A percentile compares a stretch with the other conserved stretches of the same genome.
Conservation (phyloP, 2,113 vertebrate genomes). For the Platysternon megacephalum region DNA sequence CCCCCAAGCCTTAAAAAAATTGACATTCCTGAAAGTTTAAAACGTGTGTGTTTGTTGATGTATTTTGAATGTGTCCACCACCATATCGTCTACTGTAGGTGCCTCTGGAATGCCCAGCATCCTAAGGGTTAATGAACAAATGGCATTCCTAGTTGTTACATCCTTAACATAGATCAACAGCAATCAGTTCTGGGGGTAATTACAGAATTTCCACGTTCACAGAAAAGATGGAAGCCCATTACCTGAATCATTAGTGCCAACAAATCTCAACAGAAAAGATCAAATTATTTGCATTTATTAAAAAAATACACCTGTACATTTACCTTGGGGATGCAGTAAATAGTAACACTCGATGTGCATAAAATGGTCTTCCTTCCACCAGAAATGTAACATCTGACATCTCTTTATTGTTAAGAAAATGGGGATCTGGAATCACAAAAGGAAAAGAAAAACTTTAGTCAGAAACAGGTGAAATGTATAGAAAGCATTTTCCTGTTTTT, state of each 20-base stretch:
- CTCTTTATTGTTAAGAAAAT: slow-evolving; percentile 98
- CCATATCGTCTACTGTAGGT: background rate
- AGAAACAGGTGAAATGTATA: background rate
- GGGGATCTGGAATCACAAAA: slow-evolving; percentile 86
- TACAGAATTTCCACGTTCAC: background rate
- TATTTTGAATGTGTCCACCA: background rate
- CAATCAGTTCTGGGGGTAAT: background rate
- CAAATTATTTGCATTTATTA: background rate
- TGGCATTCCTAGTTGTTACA: background rate
- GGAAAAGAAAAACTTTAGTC: background rate
- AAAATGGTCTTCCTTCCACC: slow-evolving; percentile 97
- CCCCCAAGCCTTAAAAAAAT: background rate
- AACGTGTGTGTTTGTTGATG: background rate
- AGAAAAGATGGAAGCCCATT: background rate
- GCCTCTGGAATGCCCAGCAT: background rate
- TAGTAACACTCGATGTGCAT: slow-evolving; percentile 95
- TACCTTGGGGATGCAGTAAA: slow-evolving; percentile 97
- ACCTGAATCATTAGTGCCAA: background rate
- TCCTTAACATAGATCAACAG: background rate
- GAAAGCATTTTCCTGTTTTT: slow-evolving; percentile 6
- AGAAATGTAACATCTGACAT: slow-evolving; percentile 99
- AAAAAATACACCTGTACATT: background rate
- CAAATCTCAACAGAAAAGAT: background rate
- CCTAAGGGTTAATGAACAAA: background rate
- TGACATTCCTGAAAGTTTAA: background rate